Evolutionary conservation across 2,888 invertebrate species (phyloP), one percentile per base, ranked within the genome.

Genomic region (Molorchus minor): DNA sequence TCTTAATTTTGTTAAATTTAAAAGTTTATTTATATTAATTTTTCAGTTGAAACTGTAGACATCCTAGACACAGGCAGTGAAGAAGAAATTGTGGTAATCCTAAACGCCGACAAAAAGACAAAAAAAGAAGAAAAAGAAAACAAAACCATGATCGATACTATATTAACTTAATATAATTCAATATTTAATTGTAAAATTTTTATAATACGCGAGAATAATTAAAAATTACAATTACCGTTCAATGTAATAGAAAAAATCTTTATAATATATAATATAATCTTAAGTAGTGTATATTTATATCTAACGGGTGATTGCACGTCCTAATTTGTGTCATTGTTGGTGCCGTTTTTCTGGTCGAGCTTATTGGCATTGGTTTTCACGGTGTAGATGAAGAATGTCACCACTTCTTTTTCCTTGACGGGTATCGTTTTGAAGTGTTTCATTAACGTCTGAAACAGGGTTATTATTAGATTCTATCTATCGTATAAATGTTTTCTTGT

Each of bases 361-460:
- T 93, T 92, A 80, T 93, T 94, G 66, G 90, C 88, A 80, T 96
- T 94, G 49, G 94, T 94, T 83, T 96, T 97, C 2, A 97, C 94
- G 84, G 94, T 95, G 79, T 96, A 97, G 74, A 98, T 94, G 79
- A 98, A 98, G 78, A 92, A 95, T 45, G 96, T 94, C 62, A 97
- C 84, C 44, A 94, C 92, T 80, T 98, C 97, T 79, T 96, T 98
- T 80, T 98, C 97, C 74, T 91, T 90, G 10, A 98, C 94, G 35
- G 94, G 94, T 80, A 98, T 92, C 58, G 94, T 91, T 82, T 94
- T 94, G 82, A 98, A 98, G 82, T 98, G 98, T 79, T 96, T 93
- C 84, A 93, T 92, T 52, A 98, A 86, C 52, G 92, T 89, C 97
- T 97, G 86, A 19, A 88, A 88, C 61, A 67, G 77, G 64, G 62